Evolutionary conservation across 2,113 vertebrate species (phyloP).

Genomic region (Rallus limicola): DNA sequence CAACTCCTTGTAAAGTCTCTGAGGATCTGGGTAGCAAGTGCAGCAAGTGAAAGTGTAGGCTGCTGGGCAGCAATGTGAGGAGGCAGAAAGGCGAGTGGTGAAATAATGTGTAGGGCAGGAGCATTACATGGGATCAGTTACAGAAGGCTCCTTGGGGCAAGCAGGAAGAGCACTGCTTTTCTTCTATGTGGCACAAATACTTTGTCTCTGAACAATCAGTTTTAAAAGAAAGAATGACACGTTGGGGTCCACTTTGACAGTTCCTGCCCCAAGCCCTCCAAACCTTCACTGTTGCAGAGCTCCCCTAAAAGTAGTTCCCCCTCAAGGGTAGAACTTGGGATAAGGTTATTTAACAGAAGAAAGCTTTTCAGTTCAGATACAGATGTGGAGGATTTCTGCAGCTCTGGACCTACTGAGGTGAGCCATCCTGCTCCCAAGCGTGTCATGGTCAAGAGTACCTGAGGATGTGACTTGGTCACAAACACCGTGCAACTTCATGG

Average conservation of each 20-base stretch:
- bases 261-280: neutral
- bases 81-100: neutral
- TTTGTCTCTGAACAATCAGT: neutral
- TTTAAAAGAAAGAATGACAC: neutral
- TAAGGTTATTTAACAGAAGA: too few species aligned
- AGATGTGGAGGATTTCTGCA: neutral
- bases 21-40: neutral
- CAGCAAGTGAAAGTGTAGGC: neutral
- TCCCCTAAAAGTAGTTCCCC: neutral
- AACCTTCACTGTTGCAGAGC: neutral
- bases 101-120: neutral
- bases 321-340: neutral
- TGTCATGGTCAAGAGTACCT: neutral
- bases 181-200: neutral
- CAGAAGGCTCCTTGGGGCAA: neutral
- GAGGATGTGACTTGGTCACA: neutral
- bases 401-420: neutral
- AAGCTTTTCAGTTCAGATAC: neutral
- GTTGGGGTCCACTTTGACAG: neutral
- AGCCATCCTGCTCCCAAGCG: neutral
- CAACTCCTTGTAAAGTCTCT: neutral
- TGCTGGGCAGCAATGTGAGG: too few species aligned
- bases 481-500: neutral
- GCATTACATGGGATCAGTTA: neutral
- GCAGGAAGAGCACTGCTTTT: neutral